Percentiles rank a stretch among this genome's conserved stretches.
phyloP scores from a whole-genome alignment of 2,797 vertebrate species.

The Urocyon cinereoargenteus region DNA sequence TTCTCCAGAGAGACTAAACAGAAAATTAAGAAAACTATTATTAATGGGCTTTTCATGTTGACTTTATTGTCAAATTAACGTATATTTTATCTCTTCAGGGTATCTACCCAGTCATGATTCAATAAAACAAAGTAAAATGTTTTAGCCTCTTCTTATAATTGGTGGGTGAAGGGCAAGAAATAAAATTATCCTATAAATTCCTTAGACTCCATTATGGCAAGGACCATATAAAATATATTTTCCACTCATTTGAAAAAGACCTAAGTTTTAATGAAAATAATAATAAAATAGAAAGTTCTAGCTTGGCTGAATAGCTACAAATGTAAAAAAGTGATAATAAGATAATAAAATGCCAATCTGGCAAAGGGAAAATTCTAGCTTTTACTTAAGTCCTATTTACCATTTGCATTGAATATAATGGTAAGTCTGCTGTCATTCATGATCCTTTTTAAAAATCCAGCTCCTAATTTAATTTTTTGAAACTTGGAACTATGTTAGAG shows the following conservation, averaged over 20 bases:
- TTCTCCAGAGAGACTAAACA: neutral
- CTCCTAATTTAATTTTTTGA: constrained; percentile 57
- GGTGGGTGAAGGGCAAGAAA: neutral
- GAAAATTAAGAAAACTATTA: constrained; percentile 45
- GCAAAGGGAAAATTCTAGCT: constrained; percentile 41
- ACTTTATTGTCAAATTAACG: constrained; percentile 45
- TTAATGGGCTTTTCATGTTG: constrained; percentile 12
- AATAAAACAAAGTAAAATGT: constrained; percentile 68
- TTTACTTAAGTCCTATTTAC: constrained; percentile 53
- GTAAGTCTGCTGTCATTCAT: constrained; percentile 10
- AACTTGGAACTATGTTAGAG: neutral
- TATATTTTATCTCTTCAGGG: constrained; percentile 38
- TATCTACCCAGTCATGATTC: neutral
- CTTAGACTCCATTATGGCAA: constrained; percentile 19
- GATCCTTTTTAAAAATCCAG: constrained; percentile 52
- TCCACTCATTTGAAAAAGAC: constrained; percentile 1
- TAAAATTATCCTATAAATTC: constrained; percentile 54
- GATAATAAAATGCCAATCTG: constrained; percentile 49
- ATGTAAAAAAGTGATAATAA: constrained; percentile 36
- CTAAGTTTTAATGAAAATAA: constrained; percentile 63
- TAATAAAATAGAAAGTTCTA: constrained; percentile 42
- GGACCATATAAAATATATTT: neutral
- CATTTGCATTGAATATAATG: constrained; percentile 31
- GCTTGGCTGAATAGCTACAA: constrained; percentile 20
- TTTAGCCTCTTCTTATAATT: constrained; percentile 20